A percentile compares a stretch with the other conserved stretches of the same genome.
These are phyloP conservation scores for Chironomus striatipennis DNA, from an alignment of 1,140 invertebrate species.

Conservation along the genomic window DNA sequence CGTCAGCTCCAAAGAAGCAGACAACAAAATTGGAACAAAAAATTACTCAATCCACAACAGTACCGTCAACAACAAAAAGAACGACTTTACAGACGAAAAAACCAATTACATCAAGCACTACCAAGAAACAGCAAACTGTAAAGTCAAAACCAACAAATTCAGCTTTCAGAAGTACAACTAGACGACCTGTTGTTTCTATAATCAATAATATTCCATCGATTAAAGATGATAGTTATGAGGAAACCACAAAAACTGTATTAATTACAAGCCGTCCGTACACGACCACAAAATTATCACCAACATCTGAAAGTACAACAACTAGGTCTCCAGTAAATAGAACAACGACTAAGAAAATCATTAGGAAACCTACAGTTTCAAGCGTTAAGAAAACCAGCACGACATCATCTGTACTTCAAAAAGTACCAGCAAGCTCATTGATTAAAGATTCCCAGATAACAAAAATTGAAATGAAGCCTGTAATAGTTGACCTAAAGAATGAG, in stretches of 20 bases:
- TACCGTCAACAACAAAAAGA: not conserved
- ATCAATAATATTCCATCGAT: conserved; percentile 14
- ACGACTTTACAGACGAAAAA: not conserved
- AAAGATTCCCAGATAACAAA: conserved; percentile 2
- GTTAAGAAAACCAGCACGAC: conserved; percentile 28
- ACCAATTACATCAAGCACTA: not conserved
- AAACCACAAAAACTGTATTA: conserved; percentile 7
- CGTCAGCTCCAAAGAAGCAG: not conserved
- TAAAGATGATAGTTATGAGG: not conserved
- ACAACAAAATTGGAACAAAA: not conserved
- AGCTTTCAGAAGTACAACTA: conserved; percentile 30
- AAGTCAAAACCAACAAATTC: conserved; percentile 31
- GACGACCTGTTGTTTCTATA: conserved; percentile 22
- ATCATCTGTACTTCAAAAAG: conserved; percentile 25
- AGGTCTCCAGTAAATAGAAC: conserved; percentile 11
- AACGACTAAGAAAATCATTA: conserved; percentile 19
- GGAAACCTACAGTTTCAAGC: conserved; percentile 25
- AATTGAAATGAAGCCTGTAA: conserved; percentile 2
- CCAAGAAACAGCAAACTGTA: conserved; percentile 31
- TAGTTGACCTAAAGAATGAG: not conserved
- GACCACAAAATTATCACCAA: conserved; percentile 27
- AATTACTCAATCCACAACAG: not conserved
- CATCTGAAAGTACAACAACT: conserved; percentile 26
- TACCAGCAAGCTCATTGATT: conserved; percentile 27
- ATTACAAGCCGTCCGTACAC: conserved; percentile 10